Evolutionary conservation across 1,140 invertebrate species (phyloP).

Genomic region (Aphelenchoides fujianensis): DNA sequence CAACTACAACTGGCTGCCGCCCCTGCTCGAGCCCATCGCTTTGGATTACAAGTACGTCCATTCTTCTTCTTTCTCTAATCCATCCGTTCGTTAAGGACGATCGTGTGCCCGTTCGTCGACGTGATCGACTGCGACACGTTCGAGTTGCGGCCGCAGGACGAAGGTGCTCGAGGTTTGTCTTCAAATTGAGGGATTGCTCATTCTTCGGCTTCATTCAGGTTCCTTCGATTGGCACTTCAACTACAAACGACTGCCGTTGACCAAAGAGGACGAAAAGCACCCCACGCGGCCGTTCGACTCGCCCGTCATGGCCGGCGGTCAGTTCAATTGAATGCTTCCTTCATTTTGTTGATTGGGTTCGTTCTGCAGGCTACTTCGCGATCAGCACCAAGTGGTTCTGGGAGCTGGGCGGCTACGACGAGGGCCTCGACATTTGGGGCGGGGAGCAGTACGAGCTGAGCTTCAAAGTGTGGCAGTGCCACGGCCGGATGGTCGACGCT

Average conservation of each 20-base stretch:
- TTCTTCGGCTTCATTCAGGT: constrained; percentile 28
- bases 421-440: constrained; percentile 72
- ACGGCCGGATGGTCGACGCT: constrained; percentile 70
- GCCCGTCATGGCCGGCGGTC: constrained; percentile 73
- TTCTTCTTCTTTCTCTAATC: too few relatives aligned
- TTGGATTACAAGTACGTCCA: constrained; percentile 11
- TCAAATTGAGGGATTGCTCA: not conserved
- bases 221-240: constrained; percentile 95
- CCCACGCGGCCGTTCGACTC: constrained; percentile 81
- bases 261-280: constrained; percentile 76
- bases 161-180: constrained; percentile 77
- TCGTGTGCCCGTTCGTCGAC: constrained; percentile 93
- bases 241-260: constrained; percentile 84
- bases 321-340: too few relatives aligned
- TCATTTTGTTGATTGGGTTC: too few relatives aligned
- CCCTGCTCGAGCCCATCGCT: constrained; percentile 67
- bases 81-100: constrained; percentile 75
- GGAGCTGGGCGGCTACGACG: constrained; percentile 70
- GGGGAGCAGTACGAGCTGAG: constrained; percentile 72
- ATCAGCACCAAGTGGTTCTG: constrained; percentile 68
- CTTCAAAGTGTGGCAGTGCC: constrained; percentile 72
- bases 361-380: constrained; percentile 53
- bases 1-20: constrained; percentile 90
- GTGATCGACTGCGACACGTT: constrained; percentile 88
- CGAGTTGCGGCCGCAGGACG: constrained; percentile 85